A percentile compares a stretch with the other conserved stretches of the same genome.
These are phyloP conservation scores for Caenorhabditis sp. DNA, from an alignment of 2,888 invertebrate species.

Conservation along the genomic window DNA sequence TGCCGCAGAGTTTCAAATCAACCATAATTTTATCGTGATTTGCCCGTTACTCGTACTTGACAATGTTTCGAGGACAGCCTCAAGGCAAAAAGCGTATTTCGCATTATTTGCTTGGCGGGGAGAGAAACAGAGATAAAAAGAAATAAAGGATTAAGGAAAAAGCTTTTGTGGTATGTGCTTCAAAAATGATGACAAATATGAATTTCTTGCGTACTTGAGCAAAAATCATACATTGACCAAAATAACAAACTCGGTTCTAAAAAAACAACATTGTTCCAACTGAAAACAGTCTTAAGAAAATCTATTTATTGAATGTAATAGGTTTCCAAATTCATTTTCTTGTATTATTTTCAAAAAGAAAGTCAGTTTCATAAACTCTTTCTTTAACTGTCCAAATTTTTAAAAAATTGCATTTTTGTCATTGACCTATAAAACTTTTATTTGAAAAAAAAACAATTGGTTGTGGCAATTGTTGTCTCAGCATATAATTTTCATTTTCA, in stretches of 20 bases:
- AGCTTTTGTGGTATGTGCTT: not conserved
- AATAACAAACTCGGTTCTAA: not conserved
- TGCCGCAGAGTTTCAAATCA: constrained; percentile 26
- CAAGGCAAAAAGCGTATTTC: constrained; percentile 32
- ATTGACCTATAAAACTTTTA: no score
- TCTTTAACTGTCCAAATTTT: no score
- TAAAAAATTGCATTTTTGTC: no score
- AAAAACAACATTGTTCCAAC: not conserved
- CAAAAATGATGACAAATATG: constrained; percentile 4
- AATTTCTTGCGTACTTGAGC: not conserved
- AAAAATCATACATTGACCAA: not conserved
- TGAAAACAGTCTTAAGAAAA: no score
- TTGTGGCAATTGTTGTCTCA: no score
- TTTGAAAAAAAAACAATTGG: no score
- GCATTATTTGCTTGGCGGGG: constrained; percentile 40
- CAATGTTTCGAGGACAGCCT: constrained; percentile 40
- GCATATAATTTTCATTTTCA: no score
- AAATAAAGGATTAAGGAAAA: constrained; percentile 1
- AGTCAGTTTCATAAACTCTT: no score
- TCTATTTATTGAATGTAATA: no score
- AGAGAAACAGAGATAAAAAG: not conserved
- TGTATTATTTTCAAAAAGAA: no score
- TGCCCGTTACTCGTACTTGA: constrained; percentile 48
- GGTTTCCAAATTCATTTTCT: no score
- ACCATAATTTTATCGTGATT: constrained; percentile 27